These are phyloP conservation scores for Danionella dracula DNA, from an alignment of 2,797 vertebrate species.

Conservation along the genomic window DNA sequence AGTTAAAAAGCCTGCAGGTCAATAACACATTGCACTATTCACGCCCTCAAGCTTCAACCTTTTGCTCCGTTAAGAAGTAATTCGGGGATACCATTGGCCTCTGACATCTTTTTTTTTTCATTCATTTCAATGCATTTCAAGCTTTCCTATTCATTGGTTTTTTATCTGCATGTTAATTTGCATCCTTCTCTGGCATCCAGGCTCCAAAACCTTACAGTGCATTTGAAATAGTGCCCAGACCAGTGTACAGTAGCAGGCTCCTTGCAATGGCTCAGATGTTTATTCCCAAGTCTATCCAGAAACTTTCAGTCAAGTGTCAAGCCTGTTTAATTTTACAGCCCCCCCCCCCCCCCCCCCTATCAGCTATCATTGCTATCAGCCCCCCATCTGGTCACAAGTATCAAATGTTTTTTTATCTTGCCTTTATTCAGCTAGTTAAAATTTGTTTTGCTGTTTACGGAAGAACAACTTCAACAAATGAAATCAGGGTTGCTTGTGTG, in stretches of 20 bases:
- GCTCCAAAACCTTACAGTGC: slow-evolving; percentile 5
- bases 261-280: slow-evolving; percentile 26
- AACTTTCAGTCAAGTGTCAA: slow-evolving; percentile 50
- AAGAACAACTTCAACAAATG: slow-evolving; percentile 65
- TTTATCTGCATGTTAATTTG: slow-evolving; percentile 2
- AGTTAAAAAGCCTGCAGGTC: slow-evolving; percentile 14
- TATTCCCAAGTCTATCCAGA: slow-evolving; percentile 47
- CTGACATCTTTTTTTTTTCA: not conserved
- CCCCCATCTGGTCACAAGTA: slow-evolving; percentile 52
- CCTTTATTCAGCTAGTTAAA: slow-evolving; percentile 60
- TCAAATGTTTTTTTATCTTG: slow-evolving; percentile 72
- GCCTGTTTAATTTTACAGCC: slow-evolving; percentile 45
- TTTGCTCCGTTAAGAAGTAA: slow-evolving; percentile 26
- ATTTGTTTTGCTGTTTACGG: slow-evolving; percentile 65
- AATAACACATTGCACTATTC: slow-evolving; percentile 5
- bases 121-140: slow-evolving; percentile 17
- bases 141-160: slow-evolving; percentile 6
- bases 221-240: slow-evolving; percentile 15
- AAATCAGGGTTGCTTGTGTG: slow-evolving; percentile 71
- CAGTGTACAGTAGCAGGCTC: slow-evolving; percentile 5
- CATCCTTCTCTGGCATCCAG: slow-evolving; percentile 17
- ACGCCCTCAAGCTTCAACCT: slow-evolving; percentile 24
- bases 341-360: slow-evolving; percentile 38
- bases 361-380: slow-evolving; percentile 43
- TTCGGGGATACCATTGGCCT: slow-evolving; percentile 12